Evolutionary conservation across 2,797 vertebrate species (phyloP), one percentile per base, ranked within the genome.

Genomic region (Epinephelus coioides): DNA sequence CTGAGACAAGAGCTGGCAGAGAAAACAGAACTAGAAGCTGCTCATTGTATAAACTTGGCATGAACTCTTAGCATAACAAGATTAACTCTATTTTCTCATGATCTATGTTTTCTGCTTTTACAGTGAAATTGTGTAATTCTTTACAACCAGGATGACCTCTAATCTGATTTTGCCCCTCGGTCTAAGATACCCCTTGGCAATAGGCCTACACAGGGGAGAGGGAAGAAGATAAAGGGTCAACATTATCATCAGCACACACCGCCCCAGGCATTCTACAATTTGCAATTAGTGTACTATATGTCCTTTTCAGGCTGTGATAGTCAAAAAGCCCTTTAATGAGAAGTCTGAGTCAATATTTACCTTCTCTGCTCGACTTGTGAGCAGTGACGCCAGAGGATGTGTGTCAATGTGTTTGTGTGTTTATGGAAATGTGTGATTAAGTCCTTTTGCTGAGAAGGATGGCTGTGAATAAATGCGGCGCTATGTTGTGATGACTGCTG

Each of bases 1-100:
- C 64, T 71, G 72, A 84, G 84, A 91, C 88, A 87, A 89, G 88
- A 91, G 89, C 89, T 93, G 91, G 90, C 87, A 86, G 64, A 72
- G 74, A 62, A 78, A 83, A 82, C 55, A 50, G 69, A 84, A 74
- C 81, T 80, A 75, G 75, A 84, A 88, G 85, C 90, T 77, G 59
- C 75, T 87, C 66, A 90, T 93, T 93, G 91, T 89, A 64, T 40
- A 86, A 88, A 89, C 85, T 89, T 92, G 92, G 91, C 92, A 84
- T 87, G 76, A 84, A 86, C 85, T 84, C 72, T 50, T 25, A 34
- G 59, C 62, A 66, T 91, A 92, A 94, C 90, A 77, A 90, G 92
- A 94, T 94, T 92, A 92, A 92, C 89, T 85, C 83, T 88, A 68
- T 89, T 87, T 89, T 89, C 62, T 77, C 79, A 84, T 65, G 69